These are phyloP conservation scores for Albula goreensis DNA, from an alignment of 2,113 vertebrate species.

Conservation along the genomic window DNA sequence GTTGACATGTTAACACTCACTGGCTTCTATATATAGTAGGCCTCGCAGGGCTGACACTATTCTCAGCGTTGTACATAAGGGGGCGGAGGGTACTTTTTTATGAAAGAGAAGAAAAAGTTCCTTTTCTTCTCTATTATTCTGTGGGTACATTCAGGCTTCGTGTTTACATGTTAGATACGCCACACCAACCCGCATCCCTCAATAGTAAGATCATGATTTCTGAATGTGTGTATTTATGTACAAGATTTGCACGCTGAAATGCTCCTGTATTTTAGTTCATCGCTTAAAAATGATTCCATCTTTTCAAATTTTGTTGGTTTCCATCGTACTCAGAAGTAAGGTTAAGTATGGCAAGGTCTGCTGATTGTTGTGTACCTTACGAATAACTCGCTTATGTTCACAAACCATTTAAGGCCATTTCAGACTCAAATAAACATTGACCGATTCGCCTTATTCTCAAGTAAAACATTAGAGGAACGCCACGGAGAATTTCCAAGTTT, in stretches of 20 bases:
- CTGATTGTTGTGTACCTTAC: neutral
- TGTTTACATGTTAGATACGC: slow-evolving; percentile 14
- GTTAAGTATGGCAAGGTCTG: too few species aligned
- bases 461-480: neutral
- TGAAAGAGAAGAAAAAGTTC: slow-evolving; percentile 58
- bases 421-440: neutral
- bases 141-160: slow-evolving; percentile 9
- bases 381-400: neutral
- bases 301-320: neutral
- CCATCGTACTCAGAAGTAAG: neutral
- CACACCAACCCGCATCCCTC: slow-evolving; percentile 6
- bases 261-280: neutral
- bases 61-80: slow-evolving; percentile 73
- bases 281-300: slow-evolving; percentile 29
- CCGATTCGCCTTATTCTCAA: neutral
- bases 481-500: neutral
- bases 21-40: slow-evolving; percentile 77
- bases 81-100: slow-evolving; percentile 57
- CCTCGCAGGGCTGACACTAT: slow-evolving; percentile 76
- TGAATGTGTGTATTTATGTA: neutral
- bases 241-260: neutral
- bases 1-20: slow-evolving; percentile 75
- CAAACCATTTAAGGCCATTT: neutral
- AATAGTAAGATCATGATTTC: neutral
- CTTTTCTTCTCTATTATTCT: slow-evolving; percentile 50